phyloP scores from a whole-genome alignment of 2,888 invertebrate genomes.

The Drosophila suboccidentalis region DNA sequence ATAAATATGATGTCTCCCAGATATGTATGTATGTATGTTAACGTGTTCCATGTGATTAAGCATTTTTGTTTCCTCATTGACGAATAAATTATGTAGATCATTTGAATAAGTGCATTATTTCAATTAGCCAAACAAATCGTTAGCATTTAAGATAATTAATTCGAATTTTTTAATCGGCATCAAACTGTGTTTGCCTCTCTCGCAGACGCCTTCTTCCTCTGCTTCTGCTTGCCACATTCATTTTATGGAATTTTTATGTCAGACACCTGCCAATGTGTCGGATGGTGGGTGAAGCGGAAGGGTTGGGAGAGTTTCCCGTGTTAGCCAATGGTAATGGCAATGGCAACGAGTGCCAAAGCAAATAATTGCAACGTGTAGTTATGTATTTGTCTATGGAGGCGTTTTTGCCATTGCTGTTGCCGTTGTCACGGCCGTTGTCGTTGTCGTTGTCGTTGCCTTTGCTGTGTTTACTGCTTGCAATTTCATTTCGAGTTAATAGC shows the following conservation, averaged over 20 bases:
- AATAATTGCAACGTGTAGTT: constrained; percentile 72
- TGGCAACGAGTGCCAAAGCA: constrained; percentile 39
- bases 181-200: not conserved
- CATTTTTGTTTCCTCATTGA: not conserved
- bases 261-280: constrained; percentile 9
- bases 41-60: not conserved
- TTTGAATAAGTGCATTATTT: constrained; percentile 9
- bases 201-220: not conserved
- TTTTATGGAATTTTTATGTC: constrained; percentile 20
- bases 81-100: not conserved
- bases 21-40: not conserved
- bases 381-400: constrained; percentile 60
- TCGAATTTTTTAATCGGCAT: constrained; percentile 8
- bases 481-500: constrained; percentile 68
- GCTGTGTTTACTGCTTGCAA: constrained; percentile 55
- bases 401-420: not conserved
- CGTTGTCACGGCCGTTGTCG: not conserved
- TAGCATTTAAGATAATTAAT: constrained; percentile 20
- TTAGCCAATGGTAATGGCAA: not conserved
- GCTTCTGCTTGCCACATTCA: not conserved
- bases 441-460: constrained; percentile 1
- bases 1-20: not conserved
- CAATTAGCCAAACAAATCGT: constrained; percentile 17
- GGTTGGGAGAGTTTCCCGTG: not conserved
- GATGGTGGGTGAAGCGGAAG: not conserved